These are phyloP conservation scores for Vesta saturnalis DNA, from an alignment of 2,888 invertebrate species.

Conservation along the genomic window DNA sequence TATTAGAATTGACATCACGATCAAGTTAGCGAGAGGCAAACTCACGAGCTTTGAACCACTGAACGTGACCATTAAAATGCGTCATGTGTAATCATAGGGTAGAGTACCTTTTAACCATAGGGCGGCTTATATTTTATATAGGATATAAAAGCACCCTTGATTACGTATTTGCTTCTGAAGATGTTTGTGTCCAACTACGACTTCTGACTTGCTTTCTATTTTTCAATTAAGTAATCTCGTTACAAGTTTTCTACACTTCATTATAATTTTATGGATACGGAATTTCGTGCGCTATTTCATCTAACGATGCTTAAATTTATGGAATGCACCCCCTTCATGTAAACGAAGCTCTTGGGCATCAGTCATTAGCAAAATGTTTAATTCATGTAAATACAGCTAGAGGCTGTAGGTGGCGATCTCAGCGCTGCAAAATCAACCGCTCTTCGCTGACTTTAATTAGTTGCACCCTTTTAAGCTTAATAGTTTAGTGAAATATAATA, in stretches of 20 bases:
- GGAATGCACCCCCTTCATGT: conserved; percentile 4
- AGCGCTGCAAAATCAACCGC: background rate
- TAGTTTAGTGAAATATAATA: conserved; percentile 9
- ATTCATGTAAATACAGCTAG: conserved; percentile 10
- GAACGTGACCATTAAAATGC: conserved; percentile 53
- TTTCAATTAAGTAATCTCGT: background rate
- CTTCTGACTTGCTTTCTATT: background rate
- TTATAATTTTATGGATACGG: conserved; percentile 10
- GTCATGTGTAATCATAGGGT: conserved; percentile 45
- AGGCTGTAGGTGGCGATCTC: conserved; percentile 9
- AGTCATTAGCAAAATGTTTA: conserved; percentile 15
- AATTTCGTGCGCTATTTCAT: background rate
- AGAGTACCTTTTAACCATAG: conserved; percentile 27
- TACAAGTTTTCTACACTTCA: background rate
- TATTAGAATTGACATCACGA: conserved; percentile 59
- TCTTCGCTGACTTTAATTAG: conserved; percentile 6
- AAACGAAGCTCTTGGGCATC: conserved; percentile 12
- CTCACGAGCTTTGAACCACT: conserved; percentile 58
- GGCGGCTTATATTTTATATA: conserved; percentile 25
- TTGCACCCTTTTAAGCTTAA: conserved; percentile 12
- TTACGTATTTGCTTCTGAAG: conserved; percentile 28
- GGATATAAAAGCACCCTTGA: conserved; percentile 15
- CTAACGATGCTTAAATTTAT: conserved; percentile 10
- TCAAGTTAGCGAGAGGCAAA: conserved; percentile 65
- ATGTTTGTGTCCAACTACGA: conserved; percentile 17